These are phyloP conservation scores for Phrynocephalus versicolor DNA, from an alignment of 2,113 vertebrate species.

Conservation along the genomic window DNA sequence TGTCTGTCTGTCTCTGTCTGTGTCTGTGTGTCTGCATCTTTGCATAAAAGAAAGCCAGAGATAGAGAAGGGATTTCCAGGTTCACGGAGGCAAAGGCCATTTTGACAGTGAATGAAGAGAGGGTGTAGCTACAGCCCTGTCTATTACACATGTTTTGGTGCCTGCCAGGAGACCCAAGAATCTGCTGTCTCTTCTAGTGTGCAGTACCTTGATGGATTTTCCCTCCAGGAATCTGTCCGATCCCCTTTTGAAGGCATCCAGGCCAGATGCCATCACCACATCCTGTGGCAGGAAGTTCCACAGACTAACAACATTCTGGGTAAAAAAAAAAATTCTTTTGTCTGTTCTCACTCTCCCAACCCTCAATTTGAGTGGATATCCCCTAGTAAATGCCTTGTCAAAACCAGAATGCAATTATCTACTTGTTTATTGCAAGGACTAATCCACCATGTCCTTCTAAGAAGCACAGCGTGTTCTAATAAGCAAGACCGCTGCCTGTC, in stretches of 20 bases:
- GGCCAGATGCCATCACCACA: too few species aligned
- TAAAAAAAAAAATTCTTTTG: too few species aligned
- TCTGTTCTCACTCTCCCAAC: too few species aligned
- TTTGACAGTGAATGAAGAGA: background rate
- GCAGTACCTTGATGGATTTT: too few species aligned
- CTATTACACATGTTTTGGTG: background rate
- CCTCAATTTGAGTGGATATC: too few species aligned
- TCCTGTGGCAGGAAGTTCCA: too few species aligned
- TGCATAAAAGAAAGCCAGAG: background rate
- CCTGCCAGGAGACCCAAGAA: background rate
- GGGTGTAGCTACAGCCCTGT: background rate
- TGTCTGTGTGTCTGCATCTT: accelerated
- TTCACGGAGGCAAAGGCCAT: background rate
- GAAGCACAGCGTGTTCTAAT: constrained; percentile 24
- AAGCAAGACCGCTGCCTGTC: background rate
- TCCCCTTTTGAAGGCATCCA: too few species aligned
- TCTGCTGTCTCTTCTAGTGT: background rate
- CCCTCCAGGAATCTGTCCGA: background rate
- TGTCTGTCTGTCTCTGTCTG: too few species aligned
- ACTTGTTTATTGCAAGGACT: constrained; percentile 32
- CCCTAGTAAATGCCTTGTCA: background rate
- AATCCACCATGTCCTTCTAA: background rate
- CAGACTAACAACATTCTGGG: too few species aligned
- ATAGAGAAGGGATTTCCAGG: constrained; percentile 2
- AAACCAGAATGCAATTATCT: constrained; percentile 25